Percentiles rank a stretch among this genome's conserved stretches.
Conservation (phyloP, 2,888 invertebrate species). For the Gortyna flavago region DNA sequence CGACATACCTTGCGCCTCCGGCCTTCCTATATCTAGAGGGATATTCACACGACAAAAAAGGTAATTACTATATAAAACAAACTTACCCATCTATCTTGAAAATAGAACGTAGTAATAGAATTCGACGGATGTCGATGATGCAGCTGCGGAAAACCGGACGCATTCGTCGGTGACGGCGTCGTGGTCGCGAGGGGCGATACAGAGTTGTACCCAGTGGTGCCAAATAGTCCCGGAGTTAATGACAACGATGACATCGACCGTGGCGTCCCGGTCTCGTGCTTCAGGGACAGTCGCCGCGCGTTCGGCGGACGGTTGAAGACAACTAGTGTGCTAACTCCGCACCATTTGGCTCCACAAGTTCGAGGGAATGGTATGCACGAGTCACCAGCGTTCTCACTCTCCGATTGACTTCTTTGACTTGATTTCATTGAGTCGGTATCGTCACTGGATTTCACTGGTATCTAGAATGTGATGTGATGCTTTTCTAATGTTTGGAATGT, state of each 20-base stretch:
- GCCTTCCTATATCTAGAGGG: not conserved
- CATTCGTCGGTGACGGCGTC: conserved; percentile 88
- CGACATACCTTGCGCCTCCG: not conserved
- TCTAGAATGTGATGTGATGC: conserved; percentile 74
- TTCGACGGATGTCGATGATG: conserved; percentile 89
- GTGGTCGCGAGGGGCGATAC: conserved; percentile 88
- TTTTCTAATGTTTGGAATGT: conserved; percentile 4
- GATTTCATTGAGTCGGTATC: conserved; percentile 88
- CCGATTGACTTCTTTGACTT: conserved; percentile 87
- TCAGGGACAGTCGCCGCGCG: conserved; percentile 91
- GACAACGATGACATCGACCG: conserved; percentile 88
- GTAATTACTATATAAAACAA: not conserved
- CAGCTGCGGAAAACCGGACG: conserved; percentile 86
- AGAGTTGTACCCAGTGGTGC: conserved; percentile 80
- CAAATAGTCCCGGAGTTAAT: conserved; percentile 81
- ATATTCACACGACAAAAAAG: not conserved
- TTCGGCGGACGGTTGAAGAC: conserved; percentile 95
- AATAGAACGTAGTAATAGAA: conserved; percentile 94
- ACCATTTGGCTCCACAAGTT: conserved; percentile 98
- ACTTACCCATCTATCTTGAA: conserved; percentile 93
- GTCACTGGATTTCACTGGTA: conserved; percentile 89
- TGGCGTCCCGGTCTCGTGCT: conserved; percentile 94
- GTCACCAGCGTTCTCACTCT: conserved; percentile 90
- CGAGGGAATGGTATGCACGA: conserved; percentile 98
- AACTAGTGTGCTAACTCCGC: conserved; percentile 95